Evolutionary conservation across 2,888 invertebrate species (phyloP).

Genomic region (Resseliella maxima): DNA sequence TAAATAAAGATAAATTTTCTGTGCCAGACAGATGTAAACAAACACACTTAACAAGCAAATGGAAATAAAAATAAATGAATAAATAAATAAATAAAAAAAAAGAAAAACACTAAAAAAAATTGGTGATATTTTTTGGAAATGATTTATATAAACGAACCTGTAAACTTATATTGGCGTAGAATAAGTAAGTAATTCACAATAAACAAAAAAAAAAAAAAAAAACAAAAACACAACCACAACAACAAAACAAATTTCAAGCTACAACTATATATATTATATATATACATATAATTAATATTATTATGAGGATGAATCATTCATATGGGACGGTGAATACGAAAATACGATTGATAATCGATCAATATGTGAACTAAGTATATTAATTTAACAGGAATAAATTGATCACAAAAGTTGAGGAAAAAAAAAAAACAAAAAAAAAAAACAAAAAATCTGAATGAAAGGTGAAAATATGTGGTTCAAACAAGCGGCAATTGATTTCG

Average conservation of each 20-base stretch:
- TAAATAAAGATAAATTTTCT: neutral
- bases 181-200: conserved; percentile 30
- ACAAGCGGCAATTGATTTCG: conserved; percentile 1
- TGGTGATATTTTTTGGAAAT: conserved; percentile 53
- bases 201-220: neutral
- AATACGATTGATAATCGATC: neutral
- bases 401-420: too few species aligned
- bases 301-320: conserved; percentile 6
- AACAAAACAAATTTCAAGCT: conserved; percentile 1
- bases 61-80: neutral
- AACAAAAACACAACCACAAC: too few species aligned
- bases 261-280: conserved; percentile 23
- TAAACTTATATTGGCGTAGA: conserved; percentile 53
- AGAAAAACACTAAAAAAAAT: conserved; percentile 36
- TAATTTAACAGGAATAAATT: neutral
- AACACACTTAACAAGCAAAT: conserved; percentile 37
- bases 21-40: conserved; percentile 37
- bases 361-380: neutral
- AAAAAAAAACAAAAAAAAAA: too few species aligned
- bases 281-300: conserved; percentile 23
- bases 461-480: neutral
- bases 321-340: neutral
- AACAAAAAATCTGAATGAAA: too few species aligned
- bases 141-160: conserved; percentile 51
- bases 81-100: neutral